Conservation (phyloP, 1,140 invertebrate species). For the Calephelis nemesis region DNA sequence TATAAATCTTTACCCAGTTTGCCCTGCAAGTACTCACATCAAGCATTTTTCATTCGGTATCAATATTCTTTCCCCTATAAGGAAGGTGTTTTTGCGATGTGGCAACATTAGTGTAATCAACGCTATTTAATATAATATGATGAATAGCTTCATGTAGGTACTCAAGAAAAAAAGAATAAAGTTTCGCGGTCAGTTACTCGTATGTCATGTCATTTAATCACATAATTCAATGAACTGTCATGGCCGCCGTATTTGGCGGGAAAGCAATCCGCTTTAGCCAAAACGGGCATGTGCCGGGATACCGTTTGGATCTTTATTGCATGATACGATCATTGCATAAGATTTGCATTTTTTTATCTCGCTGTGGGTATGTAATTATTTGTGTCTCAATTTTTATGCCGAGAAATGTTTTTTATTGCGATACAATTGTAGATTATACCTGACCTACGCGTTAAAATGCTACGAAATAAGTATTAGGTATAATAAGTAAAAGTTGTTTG, state of each 20-base stretch:
- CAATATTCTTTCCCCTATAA: not conserved
- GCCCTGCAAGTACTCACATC: not conserved
- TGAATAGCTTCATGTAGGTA: constrained; percentile 50
- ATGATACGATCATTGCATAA: constrained; percentile 65
- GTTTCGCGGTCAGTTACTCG: constrained; percentile 50
- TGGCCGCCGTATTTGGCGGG: constrained; percentile 71
- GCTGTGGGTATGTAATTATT: constrained; percentile 23
- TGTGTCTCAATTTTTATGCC: constrained; percentile 26
- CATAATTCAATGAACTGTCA: constrained; percentile 75
- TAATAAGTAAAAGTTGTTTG: too few relatives aligned
- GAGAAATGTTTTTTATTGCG: constrained; percentile 2
- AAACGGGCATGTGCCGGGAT: constrained; percentile 61
- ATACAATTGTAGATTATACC: constrained; percentile 2
- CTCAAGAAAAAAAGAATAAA: constrained; percentile 53
- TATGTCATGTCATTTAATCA: constrained; percentile 66
- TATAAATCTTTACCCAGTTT: too few relatives aligned
- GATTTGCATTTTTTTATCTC: constrained; percentile 61
- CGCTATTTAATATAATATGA: constrained; percentile 45
- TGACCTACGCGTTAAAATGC: not conserved
- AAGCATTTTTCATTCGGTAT: not conserved
- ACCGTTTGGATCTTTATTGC: constrained; percentile 63
- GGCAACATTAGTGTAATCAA: constrained; percentile 31
- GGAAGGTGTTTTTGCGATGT: constrained; percentile 2
- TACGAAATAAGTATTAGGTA: not conserved
- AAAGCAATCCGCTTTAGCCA: constrained; percentile 73